Evolutionary conservation across 2,888 invertebrate genomes (phyloP).

Genomic region (Noctua comes): DNA sequence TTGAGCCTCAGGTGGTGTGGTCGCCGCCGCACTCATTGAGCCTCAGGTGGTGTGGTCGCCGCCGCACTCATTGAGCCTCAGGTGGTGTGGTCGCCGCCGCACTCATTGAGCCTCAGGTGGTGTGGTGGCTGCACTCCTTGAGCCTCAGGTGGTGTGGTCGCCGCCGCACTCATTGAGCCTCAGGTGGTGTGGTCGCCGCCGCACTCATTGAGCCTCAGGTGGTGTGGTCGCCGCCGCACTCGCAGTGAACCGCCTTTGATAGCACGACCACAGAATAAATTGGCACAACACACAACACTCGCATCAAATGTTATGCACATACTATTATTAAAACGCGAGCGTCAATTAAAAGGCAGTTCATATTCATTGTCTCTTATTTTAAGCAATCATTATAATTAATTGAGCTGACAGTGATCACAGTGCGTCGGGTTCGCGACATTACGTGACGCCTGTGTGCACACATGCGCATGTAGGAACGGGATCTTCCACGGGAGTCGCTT

Average conservation of each 20-base stretch:
- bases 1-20: too few species aligned
- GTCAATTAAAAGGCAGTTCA: conserved; percentile 12
- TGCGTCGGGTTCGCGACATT: neutral
- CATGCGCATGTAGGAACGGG: neutral
- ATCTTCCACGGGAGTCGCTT: neutral
- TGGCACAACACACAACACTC: conserved; percentile 1
- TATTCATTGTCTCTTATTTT: neutral
- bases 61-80: too few species aligned
- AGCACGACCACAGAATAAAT: neutral
- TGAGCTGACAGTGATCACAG: neutral
- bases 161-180: too few species aligned
- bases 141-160: too few species aligned
- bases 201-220: neutral
- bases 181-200: too few species aligned
- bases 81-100: too few species aligned
- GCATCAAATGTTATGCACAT: too few species aligned
- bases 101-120: too few species aligned
- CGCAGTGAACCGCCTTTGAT: neutral
- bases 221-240: neutral
- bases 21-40: too few species aligned
- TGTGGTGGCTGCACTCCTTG: too few species aligned
- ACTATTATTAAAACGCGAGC: too few species aligned
- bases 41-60: too few species aligned
- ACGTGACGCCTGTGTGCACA: neutral
- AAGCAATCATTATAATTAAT: conserved; percentile 10